Conservation (phyloP, 2,113 vertebrate species). For the Sula dactylatra region DNA sequence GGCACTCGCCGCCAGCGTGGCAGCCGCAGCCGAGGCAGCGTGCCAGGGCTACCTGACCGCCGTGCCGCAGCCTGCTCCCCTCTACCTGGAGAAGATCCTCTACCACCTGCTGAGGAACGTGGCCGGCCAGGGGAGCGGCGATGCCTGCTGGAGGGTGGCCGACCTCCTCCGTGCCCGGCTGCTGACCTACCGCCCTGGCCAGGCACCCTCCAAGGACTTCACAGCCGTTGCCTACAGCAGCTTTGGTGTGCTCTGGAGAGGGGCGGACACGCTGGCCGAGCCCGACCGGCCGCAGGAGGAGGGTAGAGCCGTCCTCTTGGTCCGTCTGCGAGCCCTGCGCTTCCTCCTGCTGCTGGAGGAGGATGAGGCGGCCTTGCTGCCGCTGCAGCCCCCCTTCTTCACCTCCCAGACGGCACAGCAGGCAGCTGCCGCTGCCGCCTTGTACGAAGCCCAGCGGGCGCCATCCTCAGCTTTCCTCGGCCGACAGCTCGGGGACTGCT, state of each 20-base stretch:
- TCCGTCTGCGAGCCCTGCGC: slow-evolving; percentile 78
- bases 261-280: not conserved
- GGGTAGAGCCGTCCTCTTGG: slow-evolving; percentile 25
- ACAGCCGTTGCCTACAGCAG: slow-evolving; percentile 70
- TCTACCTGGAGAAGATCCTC: slow-evolving; percentile 91
- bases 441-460: slow-evolving; percentile 67
- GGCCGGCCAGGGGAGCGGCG: slow-evolving; percentile 18
- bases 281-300: not conserved
- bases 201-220: slow-evolving; percentile 62
- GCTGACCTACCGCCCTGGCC: not conserved
- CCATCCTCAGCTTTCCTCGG: slow-evolving; percentile 58
- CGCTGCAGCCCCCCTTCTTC: slow-evolving; percentile 65
- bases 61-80: slow-evolving; percentile 23
- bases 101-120: slow-evolving; percentile 84
- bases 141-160: slow-evolving; percentile 52
- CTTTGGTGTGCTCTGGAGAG: slow-evolving; percentile 84
- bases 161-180: slow-evolving; percentile 76
- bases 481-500: slow-evolving; percentile 44
- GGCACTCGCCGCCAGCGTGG: slow-evolving; percentile 57
- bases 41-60: slow-evolving; percentile 72
- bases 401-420: slow-evolving; percentile 53
- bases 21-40: slow-evolving; percentile 76
- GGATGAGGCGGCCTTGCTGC: not conserved
- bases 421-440: slow-evolving; percentile 66
- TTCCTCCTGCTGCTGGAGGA: slow-evolving; percentile 81